Conservation (phyloP, 1,140 invertebrate genomes). For the Zaprionus nigranus region DNA sequence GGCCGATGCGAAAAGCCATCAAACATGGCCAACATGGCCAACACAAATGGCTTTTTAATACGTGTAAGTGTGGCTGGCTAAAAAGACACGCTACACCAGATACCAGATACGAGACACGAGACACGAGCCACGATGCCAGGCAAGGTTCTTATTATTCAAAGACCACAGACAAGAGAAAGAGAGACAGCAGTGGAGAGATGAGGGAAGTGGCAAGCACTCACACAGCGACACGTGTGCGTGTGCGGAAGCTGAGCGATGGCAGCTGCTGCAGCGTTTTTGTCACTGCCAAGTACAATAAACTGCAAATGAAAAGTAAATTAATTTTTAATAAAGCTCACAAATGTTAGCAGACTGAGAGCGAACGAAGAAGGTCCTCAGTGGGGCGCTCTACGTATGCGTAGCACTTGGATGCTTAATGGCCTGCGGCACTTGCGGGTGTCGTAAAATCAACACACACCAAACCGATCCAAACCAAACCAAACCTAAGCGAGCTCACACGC, state of each 20-base stretch:
- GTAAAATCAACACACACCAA: conserved; percentile 71
- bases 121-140: conserved; percentile 3
- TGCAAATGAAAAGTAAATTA: conserved; percentile 82
- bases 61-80: conserved; percentile 73
- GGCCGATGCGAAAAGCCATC: conserved; percentile 74
- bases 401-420: conserved; percentile 72
- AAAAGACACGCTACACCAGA: conserved; percentile 32
- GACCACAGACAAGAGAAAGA: conserved; percentile 10
- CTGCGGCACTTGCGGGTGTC: conserved; percentile 77
- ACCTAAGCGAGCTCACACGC: not conserved
- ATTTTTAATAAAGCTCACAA: conserved; percentile 79
- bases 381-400: conserved; percentile 44
- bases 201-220: not conserved
- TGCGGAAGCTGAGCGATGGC: conserved; percentile 5
- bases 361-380: not conserved
- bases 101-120: not conserved
- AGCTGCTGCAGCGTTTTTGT: conserved; percentile 64
- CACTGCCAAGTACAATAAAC: conserved; percentile 79
- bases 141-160: conserved; percentile 44
- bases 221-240: conserved; percentile 5
- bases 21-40: conserved; percentile 69
- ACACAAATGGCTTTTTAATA: conserved; percentile 79
- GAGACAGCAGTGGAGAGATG: not conserved
- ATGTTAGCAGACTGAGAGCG: conserved; percentile 39
- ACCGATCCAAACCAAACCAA: conserved; percentile 15